Evolutionary conservation across 2,888 invertebrate species (phyloP).

Genomic region (Aethes cnicana): DNA sequence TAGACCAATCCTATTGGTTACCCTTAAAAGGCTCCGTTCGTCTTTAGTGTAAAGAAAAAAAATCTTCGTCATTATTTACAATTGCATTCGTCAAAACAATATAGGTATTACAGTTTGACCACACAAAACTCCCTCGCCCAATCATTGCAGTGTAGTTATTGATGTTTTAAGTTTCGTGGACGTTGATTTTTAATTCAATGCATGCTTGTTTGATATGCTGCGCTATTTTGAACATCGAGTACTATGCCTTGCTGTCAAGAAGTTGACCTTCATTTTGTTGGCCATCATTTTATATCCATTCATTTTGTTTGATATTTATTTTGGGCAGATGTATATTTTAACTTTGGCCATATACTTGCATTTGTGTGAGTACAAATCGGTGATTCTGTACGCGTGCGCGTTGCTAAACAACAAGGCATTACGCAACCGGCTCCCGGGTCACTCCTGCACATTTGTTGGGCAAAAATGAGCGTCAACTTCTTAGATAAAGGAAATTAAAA

Average conservation of each 20-base stretch:
- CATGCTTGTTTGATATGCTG: constrained; percentile 80
- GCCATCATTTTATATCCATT: constrained; percentile 89
- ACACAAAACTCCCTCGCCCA: constrained; percentile 17
- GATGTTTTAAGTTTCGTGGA: constrained; percentile 49
- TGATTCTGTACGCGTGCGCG: constrained; percentile 71
- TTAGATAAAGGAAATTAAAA: constrained; percentile 78
- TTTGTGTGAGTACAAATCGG: constrained; percentile 65
- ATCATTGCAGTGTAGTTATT: constrained; percentile 31
- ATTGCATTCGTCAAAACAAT: neutral
- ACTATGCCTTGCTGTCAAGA: constrained; percentile 90
- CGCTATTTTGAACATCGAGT: constrained; percentile 75
- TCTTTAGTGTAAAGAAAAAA: no score
- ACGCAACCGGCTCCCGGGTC: constrained; percentile 76
- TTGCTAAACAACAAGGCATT: constrained; percentile 75
- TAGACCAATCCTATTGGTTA: no score
- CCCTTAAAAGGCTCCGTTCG: no score
- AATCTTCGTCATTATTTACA: no score
- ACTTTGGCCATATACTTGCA: constrained; percentile 75
- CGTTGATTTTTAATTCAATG: constrained; percentile 58
- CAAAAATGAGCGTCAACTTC: constrained; percentile 96
- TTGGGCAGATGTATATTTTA: constrained; percentile 73
- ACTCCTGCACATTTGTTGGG: constrained; percentile 84
- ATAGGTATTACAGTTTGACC: neutral
- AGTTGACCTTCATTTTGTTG: constrained; percentile 97
- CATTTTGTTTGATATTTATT: constrained; percentile 79